Evolutionary conservation across 2,888 invertebrate genomes (phyloP).

Genomic region (Toxonevra muliebris): DNA sequence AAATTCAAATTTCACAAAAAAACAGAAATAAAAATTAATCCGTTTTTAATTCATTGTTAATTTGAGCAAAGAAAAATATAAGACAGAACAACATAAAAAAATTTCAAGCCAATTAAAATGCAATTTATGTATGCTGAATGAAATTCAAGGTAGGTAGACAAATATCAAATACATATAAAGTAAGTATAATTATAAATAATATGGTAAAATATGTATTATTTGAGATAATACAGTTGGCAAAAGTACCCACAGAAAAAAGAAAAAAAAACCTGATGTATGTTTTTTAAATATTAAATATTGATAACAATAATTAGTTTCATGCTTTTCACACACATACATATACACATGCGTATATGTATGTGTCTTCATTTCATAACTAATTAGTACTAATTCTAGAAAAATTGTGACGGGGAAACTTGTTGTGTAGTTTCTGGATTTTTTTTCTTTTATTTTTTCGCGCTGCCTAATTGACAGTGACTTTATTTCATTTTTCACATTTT

Average conservation of each 20-base stretch:
- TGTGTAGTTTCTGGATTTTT: neutral
- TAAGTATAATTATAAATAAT: neutral
- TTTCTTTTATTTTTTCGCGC: neutral
- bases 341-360: neutral
- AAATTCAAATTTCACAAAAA: too few relatives aligned
- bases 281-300: too few relatives aligned
- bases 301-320: too few relatives aligned
- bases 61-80: too few relatives aligned
- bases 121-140: neutral
- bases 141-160: neutral
- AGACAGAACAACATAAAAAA: neutral
- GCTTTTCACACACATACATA: neutral
- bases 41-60: too few relatives aligned
- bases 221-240: neutral
- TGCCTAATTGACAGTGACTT: slow-evolving; percentile 24
- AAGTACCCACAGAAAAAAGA: neutral
- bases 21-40: too few relatives aligned
- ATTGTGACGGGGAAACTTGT: neutral
- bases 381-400: slow-evolving; percentile 7
- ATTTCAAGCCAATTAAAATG: neutral
- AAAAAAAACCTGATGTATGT: neutral
- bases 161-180: neutral
- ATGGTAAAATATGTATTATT: too few relatives aligned
- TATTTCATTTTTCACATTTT: slow-evolving; percentile 10
- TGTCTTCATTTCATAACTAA: slow-evolving; percentile 3